phyloP scores from a whole-genome alignment of 1,140 invertebrate species.

The Hydropsyche tenuis region DNA sequence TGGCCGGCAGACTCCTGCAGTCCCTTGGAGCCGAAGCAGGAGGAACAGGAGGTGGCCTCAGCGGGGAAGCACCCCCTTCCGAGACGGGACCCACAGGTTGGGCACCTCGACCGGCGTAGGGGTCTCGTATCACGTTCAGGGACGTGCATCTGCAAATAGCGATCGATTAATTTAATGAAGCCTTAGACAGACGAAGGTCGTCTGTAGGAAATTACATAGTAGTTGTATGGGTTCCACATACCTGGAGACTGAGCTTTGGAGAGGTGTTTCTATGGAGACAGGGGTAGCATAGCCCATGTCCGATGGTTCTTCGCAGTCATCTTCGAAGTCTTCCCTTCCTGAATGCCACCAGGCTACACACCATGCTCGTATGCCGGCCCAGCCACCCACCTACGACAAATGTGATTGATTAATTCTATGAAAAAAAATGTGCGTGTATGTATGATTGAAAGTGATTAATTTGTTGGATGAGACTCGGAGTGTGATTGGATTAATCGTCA shows the following conservation, averaged over 20 bases:
- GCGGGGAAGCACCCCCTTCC: constrained; percentile 57
- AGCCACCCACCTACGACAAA: constrained; percentile 63
- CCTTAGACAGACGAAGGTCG: too few species aligned
- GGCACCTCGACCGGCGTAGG: constrained; percentile 61
- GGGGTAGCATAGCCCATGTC: constrained; percentile 81
- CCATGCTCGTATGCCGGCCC: constrained; percentile 74
- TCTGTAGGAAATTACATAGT: too few species aligned
- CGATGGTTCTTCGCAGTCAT: constrained; percentile 72
- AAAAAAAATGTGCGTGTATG: too few species aligned
- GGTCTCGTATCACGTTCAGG: constrained; percentile 80
- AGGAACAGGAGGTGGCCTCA: constrained; percentile 52
- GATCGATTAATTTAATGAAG: background rate
- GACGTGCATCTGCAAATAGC: constrained; percentile 70
- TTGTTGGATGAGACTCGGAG: too few species aligned
- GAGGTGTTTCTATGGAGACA: constrained; percentile 83
- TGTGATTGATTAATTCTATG: too few species aligned
- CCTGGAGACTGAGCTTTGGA: constrained; percentile 81
- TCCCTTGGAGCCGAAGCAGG: constrained; percentile 58
- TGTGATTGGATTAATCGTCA: too few species aligned
- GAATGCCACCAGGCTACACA: constrained; percentile 88
- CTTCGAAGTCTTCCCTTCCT: constrained; percentile 79
- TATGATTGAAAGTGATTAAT: too few species aligned
- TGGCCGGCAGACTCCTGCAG: constrained; percentile 64
- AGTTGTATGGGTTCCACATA: constrained; percentile 44
- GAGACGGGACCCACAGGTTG: constrained; percentile 39